Evolutionary conservation across 2,888 invertebrate species (phyloP).

Genomic region (Orthosia cruda): DNA sequence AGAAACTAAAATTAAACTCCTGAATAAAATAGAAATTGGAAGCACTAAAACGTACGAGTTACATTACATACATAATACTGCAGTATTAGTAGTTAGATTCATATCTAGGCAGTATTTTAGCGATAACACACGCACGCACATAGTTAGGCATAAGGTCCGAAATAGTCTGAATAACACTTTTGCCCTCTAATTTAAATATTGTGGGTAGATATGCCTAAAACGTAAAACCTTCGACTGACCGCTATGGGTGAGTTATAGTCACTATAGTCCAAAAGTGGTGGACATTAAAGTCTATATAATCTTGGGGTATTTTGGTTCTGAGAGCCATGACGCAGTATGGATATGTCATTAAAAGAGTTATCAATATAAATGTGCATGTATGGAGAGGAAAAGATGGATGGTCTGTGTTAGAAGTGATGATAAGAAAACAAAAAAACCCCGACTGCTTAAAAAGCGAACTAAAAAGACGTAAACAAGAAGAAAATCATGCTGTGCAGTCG

Average conservation of each 20-base stretch:
- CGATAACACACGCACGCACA: constrained; percentile 33
- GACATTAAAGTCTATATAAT: constrained; percentile 4
- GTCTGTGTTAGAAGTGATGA: no score
- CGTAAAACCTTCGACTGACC: constrained; percentile 38
- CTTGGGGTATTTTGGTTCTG: constrained; percentile 1
- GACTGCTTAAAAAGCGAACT: no score
- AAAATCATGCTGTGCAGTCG: no score
- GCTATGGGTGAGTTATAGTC: constrained; percentile 14
- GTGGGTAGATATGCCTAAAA: constrained; percentile 10
- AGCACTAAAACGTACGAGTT: neutral
- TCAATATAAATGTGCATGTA: no score
- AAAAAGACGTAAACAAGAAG: no score
- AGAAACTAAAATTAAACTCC: no score
- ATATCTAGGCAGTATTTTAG: constrained; percentile 22
- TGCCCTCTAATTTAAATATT: no score
- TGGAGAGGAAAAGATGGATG: no score
- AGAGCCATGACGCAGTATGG: constrained; percentile 3
- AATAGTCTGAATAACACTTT: constrained; percentile 17
- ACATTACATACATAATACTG: neutral
- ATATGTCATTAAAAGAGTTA: no score
- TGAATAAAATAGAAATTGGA: constrained; percentile 4
- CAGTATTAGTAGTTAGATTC: constrained; percentile 13
- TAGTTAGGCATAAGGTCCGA: neutral
- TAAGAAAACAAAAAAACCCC: no score
- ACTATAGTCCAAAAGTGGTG: constrained; percentile 12